Base-by-base conservation (phyloP, 2,113 vertebrate species). In the Melanerpes aurifrons region DNA sequence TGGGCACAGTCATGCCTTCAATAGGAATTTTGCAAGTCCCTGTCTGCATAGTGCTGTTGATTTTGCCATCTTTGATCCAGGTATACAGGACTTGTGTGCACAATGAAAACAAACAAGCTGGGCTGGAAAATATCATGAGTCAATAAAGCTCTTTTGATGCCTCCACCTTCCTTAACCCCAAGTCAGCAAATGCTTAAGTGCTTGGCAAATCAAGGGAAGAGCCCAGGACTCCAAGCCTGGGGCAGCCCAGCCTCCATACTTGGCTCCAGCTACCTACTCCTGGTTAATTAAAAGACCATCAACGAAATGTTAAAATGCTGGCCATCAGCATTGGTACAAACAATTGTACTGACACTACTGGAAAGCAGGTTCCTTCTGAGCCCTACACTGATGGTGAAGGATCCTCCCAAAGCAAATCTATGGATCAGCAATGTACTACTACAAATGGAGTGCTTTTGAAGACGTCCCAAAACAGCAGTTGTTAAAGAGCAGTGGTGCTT, bases 21-120 rank as follows among this genome's bases (percentile, higher is more conserved):
- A 87, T 91, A 92, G 89, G 95, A 94, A 93, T 96, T 96, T 94
- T 95, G 92, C 95, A 96, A 95, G 96, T 92, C 95, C 75, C 72
- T 94, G 91, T 94, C 91, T 96, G 95, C 87, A 76, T 4, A 14
- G 89, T 89, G 92, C 71, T 94, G 94, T 93, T 94, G 94, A 92
- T 93, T 93, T 85, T 96, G 85, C 94, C 91, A 87, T 94, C 94
- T 92, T 94, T 94, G 87, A 95, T 95, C 94, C 84, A 76, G 53
- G 89, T 94, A 96, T 93, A 95, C 78, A 95, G 87, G 89, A 70
- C 81, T 89, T 72, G 73, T 74, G 91, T 67, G 89, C 86, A 63
- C 84, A 91, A 64, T 95, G 84, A 94, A 96, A 96, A 96, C 92
- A 95, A 96, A 95, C 95, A 95, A 96, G 93, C 87, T 87, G 7